Conservation (phyloP, 2,888 invertebrate species). For the Scelioninae gen. 2 region DNA sequence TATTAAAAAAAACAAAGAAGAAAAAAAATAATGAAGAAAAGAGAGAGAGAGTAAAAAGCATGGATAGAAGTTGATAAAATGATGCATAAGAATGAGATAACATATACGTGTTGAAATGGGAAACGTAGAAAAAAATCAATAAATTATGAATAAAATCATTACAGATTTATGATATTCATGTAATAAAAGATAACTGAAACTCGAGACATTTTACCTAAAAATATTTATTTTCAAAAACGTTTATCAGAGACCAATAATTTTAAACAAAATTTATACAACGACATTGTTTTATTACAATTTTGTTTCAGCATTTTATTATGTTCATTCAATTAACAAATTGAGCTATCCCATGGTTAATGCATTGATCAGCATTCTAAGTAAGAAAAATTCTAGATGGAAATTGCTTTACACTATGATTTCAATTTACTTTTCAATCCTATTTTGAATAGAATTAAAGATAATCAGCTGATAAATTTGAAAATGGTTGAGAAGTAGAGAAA, state of each 20-base stretch:
- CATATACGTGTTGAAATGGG: background rate
- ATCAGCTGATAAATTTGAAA: too few species aligned
- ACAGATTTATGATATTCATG: too few species aligned
- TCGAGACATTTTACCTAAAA: too few species aligned
- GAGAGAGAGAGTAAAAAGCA: background rate
- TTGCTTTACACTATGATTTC: background rate
- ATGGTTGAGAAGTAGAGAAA: too few species aligned
- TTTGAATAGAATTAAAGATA: too few species aligned
- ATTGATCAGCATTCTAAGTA: background rate
- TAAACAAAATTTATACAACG: too few species aligned
- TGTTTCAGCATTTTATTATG: background rate
- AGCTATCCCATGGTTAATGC: background rate
- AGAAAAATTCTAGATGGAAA: background rate
- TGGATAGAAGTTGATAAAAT: background rate
- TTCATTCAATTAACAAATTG: background rate
- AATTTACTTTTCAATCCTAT: too few species aligned
- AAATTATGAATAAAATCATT: too few species aligned
- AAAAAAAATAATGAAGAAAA: background rate
- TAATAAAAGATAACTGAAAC: too few species aligned
- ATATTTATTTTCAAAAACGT: too few species aligned
- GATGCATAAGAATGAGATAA: background rate
- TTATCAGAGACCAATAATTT: too few species aligned
- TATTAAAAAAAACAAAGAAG: background rate
- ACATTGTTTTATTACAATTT: background rate
- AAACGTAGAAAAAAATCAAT: slow-evolving; percentile 1